A percentile compares a stretch with the other conserved stretches of the same genome.
These are phyloP conservation scores for Choloepus hoffmanni DNA, from an alignment of 2,113 vertebrate genomes.

Conservation along the genomic window DNA sequence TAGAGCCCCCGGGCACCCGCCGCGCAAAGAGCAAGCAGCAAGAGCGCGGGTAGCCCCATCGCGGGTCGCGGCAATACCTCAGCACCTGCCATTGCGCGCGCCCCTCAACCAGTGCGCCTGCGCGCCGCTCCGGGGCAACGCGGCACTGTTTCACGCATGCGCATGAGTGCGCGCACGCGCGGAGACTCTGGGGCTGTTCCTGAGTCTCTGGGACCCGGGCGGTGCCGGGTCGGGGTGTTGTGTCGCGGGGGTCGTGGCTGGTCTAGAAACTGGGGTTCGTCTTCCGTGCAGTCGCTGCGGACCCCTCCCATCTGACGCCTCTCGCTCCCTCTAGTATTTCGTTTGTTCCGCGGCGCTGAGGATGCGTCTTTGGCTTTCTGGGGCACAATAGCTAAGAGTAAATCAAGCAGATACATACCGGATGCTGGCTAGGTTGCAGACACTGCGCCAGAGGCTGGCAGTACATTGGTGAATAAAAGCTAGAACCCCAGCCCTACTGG, in stretches of 20 bases:
- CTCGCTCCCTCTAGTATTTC: background rate
- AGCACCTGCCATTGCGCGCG: constrained; percentile 66
- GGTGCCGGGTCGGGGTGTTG: too few species aligned
- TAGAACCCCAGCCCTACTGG: background rate
- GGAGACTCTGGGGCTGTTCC: rapidly evolving
- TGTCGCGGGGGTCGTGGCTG: too few species aligned
- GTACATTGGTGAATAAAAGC: background rate
- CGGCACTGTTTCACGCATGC: background rate
- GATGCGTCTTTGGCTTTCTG: background rate
- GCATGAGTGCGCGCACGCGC: background rate
- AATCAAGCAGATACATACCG: background rate
- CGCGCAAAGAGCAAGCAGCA: constrained; percentile 64
- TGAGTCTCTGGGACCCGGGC: background rate
- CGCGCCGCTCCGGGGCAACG: background rate
- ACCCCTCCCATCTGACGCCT: background rate
- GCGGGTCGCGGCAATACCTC: background rate
- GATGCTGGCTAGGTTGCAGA: background rate
- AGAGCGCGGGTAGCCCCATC: background rate
- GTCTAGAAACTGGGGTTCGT: background rate
- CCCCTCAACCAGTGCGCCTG: background rate
- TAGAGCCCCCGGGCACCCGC: constrained; percentile 87
- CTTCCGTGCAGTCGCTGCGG: background rate
- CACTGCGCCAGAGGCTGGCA: background rate
- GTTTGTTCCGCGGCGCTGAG: background rate
- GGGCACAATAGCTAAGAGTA: background rate